Evolutionary conservation across 2,797 vertebrate species (phyloP).

Genomic region (Cygnus olor): DNA sequence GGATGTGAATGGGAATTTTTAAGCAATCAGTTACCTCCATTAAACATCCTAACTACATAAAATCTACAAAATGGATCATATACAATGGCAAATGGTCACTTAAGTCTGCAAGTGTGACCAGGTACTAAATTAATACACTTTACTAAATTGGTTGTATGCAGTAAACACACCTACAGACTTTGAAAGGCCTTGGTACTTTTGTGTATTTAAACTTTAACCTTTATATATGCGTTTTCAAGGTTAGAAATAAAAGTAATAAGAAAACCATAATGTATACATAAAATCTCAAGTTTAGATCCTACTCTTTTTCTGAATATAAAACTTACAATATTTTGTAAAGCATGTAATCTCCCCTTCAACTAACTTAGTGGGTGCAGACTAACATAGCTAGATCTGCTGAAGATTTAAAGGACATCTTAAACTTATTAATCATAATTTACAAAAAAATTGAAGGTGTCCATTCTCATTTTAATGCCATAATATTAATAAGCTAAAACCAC

Average conservation of each 20-base stretch:
- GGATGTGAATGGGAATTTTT: not conserved
- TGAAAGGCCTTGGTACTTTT: not conserved
- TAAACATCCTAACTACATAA: not conserved
- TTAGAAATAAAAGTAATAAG: not conserved
- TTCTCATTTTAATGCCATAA: not conserved
- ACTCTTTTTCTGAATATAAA: not conserved
- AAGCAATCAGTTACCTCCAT: not conserved
- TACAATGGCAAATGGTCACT: not conserved
- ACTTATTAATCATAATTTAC: not conserved
- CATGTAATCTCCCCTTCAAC: not conserved
- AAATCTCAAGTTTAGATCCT: not conserved
- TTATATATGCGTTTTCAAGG: not conserved
- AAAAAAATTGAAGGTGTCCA: not conserved
- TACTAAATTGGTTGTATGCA: not conserved
- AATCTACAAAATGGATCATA: not conserved
- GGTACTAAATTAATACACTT: not conserved
- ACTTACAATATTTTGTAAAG: not conserved
- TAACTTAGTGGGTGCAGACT: not conserved
- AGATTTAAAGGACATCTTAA: not conserved
- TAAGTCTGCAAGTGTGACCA: not conserved
- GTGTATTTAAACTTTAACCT: fast-evolving
- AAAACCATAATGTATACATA: not conserved
- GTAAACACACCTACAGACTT: not conserved
- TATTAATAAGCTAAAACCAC: not conserved
- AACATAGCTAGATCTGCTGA: not conserved